Evolutionary conservation across 2,888 invertebrate genomes (phyloP), one percentile per base, ranked within the genome.

Genomic region (Campoletis raptor): DNA sequence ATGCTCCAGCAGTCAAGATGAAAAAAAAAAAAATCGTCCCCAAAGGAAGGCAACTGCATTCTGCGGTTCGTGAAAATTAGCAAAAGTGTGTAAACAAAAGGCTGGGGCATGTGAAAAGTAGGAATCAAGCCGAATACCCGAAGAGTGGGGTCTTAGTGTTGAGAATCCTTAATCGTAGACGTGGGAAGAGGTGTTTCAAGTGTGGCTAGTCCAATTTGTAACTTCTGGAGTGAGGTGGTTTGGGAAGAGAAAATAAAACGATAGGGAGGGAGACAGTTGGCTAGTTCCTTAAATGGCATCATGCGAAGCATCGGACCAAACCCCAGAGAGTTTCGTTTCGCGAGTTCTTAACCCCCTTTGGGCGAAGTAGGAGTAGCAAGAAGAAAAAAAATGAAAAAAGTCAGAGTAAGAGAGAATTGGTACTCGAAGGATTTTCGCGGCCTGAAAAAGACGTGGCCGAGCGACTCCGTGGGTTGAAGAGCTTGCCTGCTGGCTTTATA

Each of bases 251-350:
- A 88, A 88, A 78, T 30, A 30, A 66, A 81, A 67, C 30, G 40
- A 76, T 30, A 66, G 52, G 42, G 18, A 57, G 52, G 61, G 72
- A 77, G 77, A 83, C n/a, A 66, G 61, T 69, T 76, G 67, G 86
- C 73, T 89, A 89, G 87, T 90, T 90, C 88, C 90, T 90, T 89
- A 88, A 91, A 89, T 89, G 89, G 89, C 88, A 89, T 66, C 72
- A 70, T 52, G 74, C 80, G 57, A 77, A 76, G 76, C 83, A 69
- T 66, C 66, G 66, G 72, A 80, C 72, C 61, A 57, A 67, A 69
- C 79, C 76, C 76, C 36, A 52, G 57, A 72, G 78, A 81, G 81
- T 69, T 86, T 72, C 86, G 73, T 67, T 83, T 83, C 80, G 77
- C 85, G 52, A 82, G 81, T 80, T 83, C 85, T 87, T 81, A 83